phyloP scores from a whole-genome alignment of 2,888 invertebrate genomes.

The Apotomis turbidana region DNA sequence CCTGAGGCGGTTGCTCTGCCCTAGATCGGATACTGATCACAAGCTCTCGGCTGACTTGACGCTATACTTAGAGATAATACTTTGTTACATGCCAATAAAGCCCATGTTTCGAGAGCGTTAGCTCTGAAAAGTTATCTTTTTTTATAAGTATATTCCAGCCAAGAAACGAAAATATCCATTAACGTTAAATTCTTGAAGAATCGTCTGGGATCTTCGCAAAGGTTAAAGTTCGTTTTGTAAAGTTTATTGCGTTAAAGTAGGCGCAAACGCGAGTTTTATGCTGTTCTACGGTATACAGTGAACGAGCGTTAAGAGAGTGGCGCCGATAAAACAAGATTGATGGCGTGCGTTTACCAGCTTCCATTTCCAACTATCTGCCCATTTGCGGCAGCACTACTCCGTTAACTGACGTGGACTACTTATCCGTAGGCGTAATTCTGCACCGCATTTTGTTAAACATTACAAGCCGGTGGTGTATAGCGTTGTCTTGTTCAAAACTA shows the following conservation, averaged over 20 bases:
- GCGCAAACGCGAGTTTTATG: slow-evolving; percentile 33
- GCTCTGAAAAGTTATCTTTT: neutral
- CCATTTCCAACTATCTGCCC: slow-evolving; percentile 34
- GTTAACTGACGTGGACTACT: slow-evolving; percentile 32
- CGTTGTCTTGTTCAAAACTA: neutral
- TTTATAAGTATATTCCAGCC: neutral
- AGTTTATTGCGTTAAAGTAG: slow-evolving; percentile 23
- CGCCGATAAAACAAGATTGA: slow-evolving; percentile 40
- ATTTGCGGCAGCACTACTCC: slow-evolving; percentile 33
- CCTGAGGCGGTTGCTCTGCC: slow-evolving; percentile 4
- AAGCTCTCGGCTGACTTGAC: neutral
- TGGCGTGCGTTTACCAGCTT: slow-evolving; percentile 36
- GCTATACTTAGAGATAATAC: neutral
- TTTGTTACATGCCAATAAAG: neutral
- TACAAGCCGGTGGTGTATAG: neutral
- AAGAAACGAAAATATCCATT: slow-evolving; percentile 31
- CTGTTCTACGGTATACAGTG: slow-evolving; percentile 27
- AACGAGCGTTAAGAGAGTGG: slow-evolving; percentile 5
- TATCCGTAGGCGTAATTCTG: slow-evolving; percentile 11
- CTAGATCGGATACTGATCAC: neutral
- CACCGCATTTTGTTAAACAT: neutral
- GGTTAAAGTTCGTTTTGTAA: slow-evolving; percentile 21
- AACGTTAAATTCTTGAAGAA: slow-evolving; percentile 19
- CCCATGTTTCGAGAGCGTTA: neutral
- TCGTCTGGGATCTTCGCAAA: slow-evolving; percentile 15